Conservation (phyloP, 1,140 invertebrate genomes). For the Achroia grisella region DNA sequence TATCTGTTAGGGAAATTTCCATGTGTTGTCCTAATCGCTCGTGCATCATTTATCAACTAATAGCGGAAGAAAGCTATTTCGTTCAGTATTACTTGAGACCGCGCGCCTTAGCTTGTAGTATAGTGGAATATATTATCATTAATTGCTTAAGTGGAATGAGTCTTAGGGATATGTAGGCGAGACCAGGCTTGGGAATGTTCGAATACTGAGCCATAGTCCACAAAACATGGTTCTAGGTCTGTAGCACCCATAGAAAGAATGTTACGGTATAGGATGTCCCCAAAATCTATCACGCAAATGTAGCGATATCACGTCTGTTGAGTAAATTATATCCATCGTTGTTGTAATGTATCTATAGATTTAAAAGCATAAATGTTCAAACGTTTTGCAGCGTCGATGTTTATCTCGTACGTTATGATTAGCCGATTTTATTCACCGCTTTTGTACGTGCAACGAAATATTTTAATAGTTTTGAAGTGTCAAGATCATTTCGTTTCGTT, state of each 20-base stretch:
- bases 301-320: not conserved
- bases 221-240: too few species aligned
- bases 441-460: conserved; percentile 35
- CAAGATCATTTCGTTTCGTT: conserved; percentile 9
- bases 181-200: too few species aligned
- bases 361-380: conserved; percentile 2
- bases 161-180: too few species aligned
- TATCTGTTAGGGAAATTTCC: conserved; percentile 1
- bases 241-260: too few species aligned
- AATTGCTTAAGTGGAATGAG: not conserved
- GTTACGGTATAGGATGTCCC: too few species aligned
- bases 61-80: not conserved
- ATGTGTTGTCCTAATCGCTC: not conserved
- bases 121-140: conserved; percentile 4
- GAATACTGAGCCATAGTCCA: too few species aligned
- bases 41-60: not conserved
- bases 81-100: conserved; percentile 42
- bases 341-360: conserved; percentile 20
- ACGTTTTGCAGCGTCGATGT: conserved; percentile 7
- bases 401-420: conserved; percentile 4
- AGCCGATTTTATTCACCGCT: conserved; percentile 18
- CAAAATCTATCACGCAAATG: too few species aligned
- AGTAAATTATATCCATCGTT: conserved; percentile 10
- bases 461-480: conserved; percentile 7
- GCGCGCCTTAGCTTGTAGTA: conserved; percentile 29